Evolutionary conservation across 1,140 invertebrate species (phyloP).

Genomic region (Sarcophaga peregrina): DNA sequence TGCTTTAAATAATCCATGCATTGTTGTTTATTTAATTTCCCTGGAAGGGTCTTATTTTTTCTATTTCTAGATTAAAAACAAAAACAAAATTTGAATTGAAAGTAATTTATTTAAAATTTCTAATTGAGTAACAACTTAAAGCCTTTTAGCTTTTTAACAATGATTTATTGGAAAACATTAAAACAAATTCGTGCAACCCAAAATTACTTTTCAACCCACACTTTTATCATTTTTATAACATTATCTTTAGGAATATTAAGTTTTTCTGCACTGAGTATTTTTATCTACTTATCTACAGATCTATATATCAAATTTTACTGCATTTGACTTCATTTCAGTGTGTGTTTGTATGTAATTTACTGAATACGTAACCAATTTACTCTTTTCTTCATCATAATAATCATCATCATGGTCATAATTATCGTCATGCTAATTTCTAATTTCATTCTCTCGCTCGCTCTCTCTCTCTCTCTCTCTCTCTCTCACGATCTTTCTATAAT

Average conservation of each 20-base stretch:
- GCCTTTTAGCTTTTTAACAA: no score
- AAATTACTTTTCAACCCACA: no score
- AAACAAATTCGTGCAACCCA: no score
- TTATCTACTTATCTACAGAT: background rate
- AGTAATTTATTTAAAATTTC: no score
- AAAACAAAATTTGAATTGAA: no score
- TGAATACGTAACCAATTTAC: background rate
- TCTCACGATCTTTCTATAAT: background rate
- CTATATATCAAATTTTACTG: background rate
- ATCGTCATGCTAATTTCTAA: background rate
- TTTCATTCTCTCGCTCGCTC: background rate
- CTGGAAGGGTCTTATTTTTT: no score
- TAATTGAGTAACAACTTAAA: no score
- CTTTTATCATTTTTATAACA: slow-evolving; percentile 8
- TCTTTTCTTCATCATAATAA: background rate
- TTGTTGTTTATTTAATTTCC: no score
- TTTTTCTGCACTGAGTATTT: no score
- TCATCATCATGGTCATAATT: background rate
- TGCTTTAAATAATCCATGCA: no score
- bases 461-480: background rate
- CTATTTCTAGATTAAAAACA: no score
- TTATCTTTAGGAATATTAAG: background rate
- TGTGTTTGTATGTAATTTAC: background rate
- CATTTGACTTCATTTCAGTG: background rate
- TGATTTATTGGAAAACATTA: no score